Evolutionary conservation across 2,113 vertebrate species (phyloP).

Genomic region (Ammospiza caudacuta): DNA sequence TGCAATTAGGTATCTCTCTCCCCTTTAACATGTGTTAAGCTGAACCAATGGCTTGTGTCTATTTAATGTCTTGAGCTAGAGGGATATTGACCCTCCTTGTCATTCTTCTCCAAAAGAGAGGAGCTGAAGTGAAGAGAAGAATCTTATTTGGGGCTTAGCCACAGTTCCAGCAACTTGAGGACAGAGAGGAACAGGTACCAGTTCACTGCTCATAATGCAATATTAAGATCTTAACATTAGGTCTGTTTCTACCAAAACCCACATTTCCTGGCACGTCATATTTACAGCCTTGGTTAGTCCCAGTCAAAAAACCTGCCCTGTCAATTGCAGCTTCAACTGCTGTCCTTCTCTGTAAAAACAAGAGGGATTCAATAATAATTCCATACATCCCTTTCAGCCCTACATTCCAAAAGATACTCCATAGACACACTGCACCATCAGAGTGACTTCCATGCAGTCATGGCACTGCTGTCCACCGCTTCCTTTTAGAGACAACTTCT

Average conservation of each 20-base stretch:
- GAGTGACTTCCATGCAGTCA: not conserved
- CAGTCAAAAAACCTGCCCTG: not conserved
- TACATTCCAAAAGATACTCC: not conserved
- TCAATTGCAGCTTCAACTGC: not conserved
- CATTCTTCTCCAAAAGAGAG: not conserved
- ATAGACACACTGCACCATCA: not conserved
- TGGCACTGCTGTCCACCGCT: not conserved
- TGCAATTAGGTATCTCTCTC: conserved; percentile 85
- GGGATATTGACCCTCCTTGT: not conserved
- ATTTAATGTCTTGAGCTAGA: conserved; percentile 5
- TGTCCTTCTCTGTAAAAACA: not conserved
- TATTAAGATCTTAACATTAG: not conserved
- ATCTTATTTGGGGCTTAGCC: not conserved
- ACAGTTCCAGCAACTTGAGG: not conserved
- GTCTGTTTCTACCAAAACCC: conserved; percentile 14
- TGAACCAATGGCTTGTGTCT: conserved; percentile 33
- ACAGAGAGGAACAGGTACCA: not conserved
- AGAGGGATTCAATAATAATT: not conserved
- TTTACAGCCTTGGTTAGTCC: not conserved
- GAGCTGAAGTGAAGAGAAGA: not conserved
- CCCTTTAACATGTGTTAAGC: conserved; percentile 76
- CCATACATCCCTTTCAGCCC: not conserved
- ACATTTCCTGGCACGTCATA: not conserved
- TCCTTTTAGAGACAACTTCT: not conserved
- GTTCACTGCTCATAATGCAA: not conserved